These are phyloP conservation scores for Sebastes taczanowskii DNA, from an alignment of 2,797 vertebrate species.

Conservation along the genomic window DNA sequence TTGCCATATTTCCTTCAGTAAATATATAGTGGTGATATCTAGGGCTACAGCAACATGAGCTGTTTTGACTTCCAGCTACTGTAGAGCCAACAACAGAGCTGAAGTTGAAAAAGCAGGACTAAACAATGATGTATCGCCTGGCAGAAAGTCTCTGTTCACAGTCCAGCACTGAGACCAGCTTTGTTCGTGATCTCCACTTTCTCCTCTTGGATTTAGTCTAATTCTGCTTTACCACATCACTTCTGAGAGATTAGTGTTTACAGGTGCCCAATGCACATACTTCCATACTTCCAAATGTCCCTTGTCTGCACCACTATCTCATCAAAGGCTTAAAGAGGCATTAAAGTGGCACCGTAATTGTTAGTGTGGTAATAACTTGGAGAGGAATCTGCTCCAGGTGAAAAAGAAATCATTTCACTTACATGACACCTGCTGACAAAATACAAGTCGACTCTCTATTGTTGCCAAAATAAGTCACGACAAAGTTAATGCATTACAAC, in stretches of 20 bases:
- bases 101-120: neutral
- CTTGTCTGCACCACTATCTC: neutral
- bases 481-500: neutral
- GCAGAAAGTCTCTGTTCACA: neutral
- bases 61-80: neutral
- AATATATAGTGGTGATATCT: neutral
- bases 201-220: neutral
- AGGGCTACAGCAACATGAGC: neutral
- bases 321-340: constrained; percentile 23
- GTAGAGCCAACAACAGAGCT: neutral
- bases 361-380: neutral
- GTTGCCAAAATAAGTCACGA: neutral
- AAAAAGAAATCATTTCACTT: constrained; percentile 2
- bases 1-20: neutral
- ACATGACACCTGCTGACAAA: constrained; percentile 13
- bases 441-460: neutral
- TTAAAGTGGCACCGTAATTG: neutral
- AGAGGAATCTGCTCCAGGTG: neutral
- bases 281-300: neutral
- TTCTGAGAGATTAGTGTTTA: constrained; percentile 31
- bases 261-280: neutral
- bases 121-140: neutral
- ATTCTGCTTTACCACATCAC: constrained; percentile 9
- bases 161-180: neutral
- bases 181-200: constrained; percentile 33